Base-by-base conservation (phyloP, 2,888 invertebrate species). In the Penaeus monodon region DNA sequence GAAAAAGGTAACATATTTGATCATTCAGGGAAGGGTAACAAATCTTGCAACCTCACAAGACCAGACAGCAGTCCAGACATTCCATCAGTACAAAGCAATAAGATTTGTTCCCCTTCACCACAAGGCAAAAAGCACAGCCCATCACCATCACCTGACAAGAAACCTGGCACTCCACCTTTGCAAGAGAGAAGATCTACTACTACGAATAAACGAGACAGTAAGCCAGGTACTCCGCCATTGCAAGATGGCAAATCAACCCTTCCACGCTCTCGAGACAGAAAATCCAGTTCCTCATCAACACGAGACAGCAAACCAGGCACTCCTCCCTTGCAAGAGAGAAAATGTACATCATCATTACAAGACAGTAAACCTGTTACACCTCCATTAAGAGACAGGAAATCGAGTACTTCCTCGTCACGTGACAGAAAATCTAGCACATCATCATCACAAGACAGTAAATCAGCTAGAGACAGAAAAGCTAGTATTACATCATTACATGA, bases 251-350 rank as follows among this genome's bases (percentile, higher is more conserved):
- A 57, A 57, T 57, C 57, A 3, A 57, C 57, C 57, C 17, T 20
- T 57, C 57, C 57, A 57, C 57, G 17, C 57, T 20, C 57, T 57
- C 57, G 57, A 68, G 44, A 68, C 14, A 76, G 38, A 77, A 77
- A 77, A 68, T n/a, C 73, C 63, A 73, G 49, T 2, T 73, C 74
- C 14, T 29, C 57, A 22, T 20, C 68, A 24, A 29, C 24, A 14
- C 57, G 73, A 74, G 82, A 74, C 29, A 1, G 17, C 24, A 81
- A 64, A 6, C 20, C 84, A 77, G 57, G 63, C 8, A 66, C 84
- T 12, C 76, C 77, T 29, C 6, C 49, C 29, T 65, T 38, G 57
- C 17, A 74, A 33, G 66, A 77, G 14, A 65, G 66, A 10, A 84
- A 84, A 22, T 57, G 17, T 3, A 49, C 84, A 3, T 66, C 84